Evolutionary conservation across 2,888 invertebrate genomes (phyloP), one percentile per base, ranked within the genome.

Genomic region (Nasonovia ribisnigri): DNA sequence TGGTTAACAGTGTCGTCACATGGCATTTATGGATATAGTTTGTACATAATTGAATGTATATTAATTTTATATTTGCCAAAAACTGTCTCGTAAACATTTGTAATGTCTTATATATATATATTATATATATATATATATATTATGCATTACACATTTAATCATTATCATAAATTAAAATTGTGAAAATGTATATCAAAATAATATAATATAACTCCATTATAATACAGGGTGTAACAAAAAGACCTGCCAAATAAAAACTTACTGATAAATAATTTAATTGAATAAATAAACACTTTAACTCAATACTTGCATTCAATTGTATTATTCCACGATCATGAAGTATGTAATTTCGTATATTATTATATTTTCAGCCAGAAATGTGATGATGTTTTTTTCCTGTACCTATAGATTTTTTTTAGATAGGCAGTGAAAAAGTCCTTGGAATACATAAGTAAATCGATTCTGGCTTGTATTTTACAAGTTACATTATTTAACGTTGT

Each of bases 1-100:
- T 86, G 84, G 91, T 86, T 46, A n/a, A 86, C 46, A 57, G 20
- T 86, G 91, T 91, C 91, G 91, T 92, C 86, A 92, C 60, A 24
- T 92, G 86, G 91, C 36, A 60, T 92, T 92, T 92, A 86, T 86
- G 43, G 54, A 57, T 51, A 1, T 42, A 57, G 46, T 67, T 20
- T 20, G 16, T 67, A 90, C n/a, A 60, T 67, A 67, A 90, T 29
- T 60, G 60, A 29, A 60, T 89, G 67, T 67, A 60, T 67, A 90
- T 67, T 90, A 48, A 67, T 90, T 90, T 90, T 48, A 36, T 36
- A 36, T 90, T 90, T n/a, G n/a, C 60, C 89, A 67, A 90, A 90
- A 90, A 90, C 43, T 89, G 48, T 87, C 48, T 87, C n/a, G n/a
- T 48, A 48, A 87, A 87, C 48, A 48, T n/a, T 86, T 43, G 46